Evolutionary conservation across 2,113 vertebrate genomes (phyloP), one percentile per base, ranked within the genome.

Genomic region (Columba janthina): DNA sequence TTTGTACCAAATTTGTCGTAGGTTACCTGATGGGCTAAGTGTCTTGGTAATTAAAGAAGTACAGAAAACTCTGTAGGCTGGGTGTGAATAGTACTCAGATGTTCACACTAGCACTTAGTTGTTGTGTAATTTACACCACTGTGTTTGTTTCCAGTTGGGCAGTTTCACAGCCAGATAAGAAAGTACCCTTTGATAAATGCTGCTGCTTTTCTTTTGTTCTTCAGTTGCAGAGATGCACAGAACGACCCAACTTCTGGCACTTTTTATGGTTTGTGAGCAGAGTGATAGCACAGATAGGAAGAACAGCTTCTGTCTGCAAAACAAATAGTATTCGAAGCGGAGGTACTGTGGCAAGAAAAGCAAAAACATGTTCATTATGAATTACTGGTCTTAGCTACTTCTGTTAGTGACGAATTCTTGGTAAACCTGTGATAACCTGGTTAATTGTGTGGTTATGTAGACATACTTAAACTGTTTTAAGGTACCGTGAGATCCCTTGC

Each of bases 31-130:
- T 31, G 24, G 29, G 6, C 34, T 56, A 50, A 61, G 11, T 51
- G 10, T 64, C 32, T 51, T 53, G 61, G 11, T 73, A 73, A 58
- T 67, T 77, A 56, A 58, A 67, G 54, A 29, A 62, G 15, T 26
- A 25, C 3, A 60, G 26, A 75, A 56, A 34, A 26, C 7, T 85
- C 18, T 89, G 46, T 19, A 48, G 12, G 7, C 18, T 88, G 2
- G 0, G 3, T 19, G 3, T 85, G 26, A 61, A 69, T 42, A 34
- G 22, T 69, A 53, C n/a, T 76, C n/a, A 38, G 4, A 18, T 24
- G 19, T 61, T 76, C 40, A 61, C 15, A 4, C 5, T n/a, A 40
- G 21, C 0, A 0, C 17, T n/a, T 65, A 24, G 44, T 10, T 85
- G 22, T 40, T 46, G 10, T 66, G 34, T 85, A 42, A 62, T 14